Percentiles rank a stretch among this genome's conserved stretches.
These are phyloP conservation scores for Numenius phaeopus DNA, from an alignment of 2,797 vertebrate genomes.

Conservation along the genomic window DNA sequence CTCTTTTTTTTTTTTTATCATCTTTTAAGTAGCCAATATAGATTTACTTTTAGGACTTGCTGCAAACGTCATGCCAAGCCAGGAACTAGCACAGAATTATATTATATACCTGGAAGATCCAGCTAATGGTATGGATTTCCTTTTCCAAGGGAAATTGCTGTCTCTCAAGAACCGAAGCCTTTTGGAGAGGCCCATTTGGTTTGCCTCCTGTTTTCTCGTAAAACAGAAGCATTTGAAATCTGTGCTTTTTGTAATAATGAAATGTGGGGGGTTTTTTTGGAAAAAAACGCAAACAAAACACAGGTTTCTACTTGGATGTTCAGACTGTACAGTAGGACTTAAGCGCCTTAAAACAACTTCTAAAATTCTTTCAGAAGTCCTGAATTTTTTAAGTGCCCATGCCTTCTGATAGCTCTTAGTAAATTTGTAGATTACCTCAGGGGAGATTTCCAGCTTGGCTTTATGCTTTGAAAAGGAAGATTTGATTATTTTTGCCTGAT, in stretches of 20 bases:
- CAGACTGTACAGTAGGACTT: neutral
- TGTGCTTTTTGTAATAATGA: neutral
- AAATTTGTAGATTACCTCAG: neutral
- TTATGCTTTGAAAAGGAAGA: neutral
- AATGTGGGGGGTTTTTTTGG: neutral
- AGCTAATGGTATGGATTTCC: neutral
- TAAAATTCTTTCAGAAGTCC: neutral
- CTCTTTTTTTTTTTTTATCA: neutral
- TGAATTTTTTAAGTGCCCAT: neutral
- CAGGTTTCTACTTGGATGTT: neutral
- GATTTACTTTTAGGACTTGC: neutral
- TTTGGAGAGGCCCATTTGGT: neutral
- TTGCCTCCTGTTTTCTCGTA: neutral
- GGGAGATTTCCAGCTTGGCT: neutral
- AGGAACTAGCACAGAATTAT: neutral
- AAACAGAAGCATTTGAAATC: neutral
- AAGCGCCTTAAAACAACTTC: neutral
- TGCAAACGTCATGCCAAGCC: neutral
- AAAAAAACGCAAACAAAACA: neutral
- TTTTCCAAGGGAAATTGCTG: neutral
- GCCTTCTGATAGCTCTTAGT: neutral
- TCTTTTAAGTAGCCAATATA: accelerated
- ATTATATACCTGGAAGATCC: neutral
- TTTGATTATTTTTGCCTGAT: neutral
- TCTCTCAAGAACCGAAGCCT: neutral